Percentiles rank a stretch among this genome's conserved stretches.
phyloP scores from a whole-genome alignment of 1,140 invertebrate species.

The Listronotus oregonensis region DNA sequence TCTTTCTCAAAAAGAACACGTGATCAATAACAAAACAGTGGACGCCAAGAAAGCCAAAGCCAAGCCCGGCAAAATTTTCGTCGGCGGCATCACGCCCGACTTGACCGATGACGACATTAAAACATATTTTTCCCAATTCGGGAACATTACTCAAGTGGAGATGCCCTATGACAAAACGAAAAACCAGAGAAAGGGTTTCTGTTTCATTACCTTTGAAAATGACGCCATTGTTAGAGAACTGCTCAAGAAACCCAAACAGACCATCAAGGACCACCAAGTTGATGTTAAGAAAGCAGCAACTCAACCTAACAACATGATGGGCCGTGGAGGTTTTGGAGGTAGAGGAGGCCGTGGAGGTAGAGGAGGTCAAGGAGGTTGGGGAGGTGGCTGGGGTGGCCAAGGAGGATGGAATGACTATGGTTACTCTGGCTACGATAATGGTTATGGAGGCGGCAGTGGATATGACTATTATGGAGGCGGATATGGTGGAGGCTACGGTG shows the following conservation, averaged over 20 bases:
- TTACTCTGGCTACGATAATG: constrained; percentile 23
- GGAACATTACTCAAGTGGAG: constrained; percentile 89
- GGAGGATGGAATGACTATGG: constrained; percentile 13
- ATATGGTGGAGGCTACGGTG: constrained; percentile 10
- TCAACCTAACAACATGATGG: constrained; percentile 33
- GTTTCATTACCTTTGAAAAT: constrained; percentile 90
- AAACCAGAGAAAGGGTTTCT: constrained; percentile 90
- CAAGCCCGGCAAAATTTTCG: constrained; percentile 89
- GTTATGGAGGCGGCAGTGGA: constrained; percentile 11
- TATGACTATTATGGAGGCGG: constrained; percentile 19
- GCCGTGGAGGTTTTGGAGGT: constrained; percentile 69
- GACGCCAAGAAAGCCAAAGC: constrained; percentile 93
- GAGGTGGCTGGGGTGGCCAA: constrained; percentile 17
- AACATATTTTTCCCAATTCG: constrained; percentile 85
- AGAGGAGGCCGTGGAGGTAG: constrained; percentile 62
- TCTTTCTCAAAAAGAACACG: constrained; percentile 78
- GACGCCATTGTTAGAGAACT: constrained; percentile 87
- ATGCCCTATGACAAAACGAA: constrained; percentile 94
- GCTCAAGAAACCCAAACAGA: constrained; percentile 86
- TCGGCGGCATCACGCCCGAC: constrained; percentile 85
- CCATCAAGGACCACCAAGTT: constrained; percentile 86
- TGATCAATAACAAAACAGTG: constrained; percentile 90
- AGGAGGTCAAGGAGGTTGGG: constrained; percentile 51
- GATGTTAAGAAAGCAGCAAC: constrained; percentile 83
- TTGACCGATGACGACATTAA: constrained; percentile 90